Base-by-base conservation (phyloP, 2,113 vertebrate species). In the Globicephala melas region DNA sequence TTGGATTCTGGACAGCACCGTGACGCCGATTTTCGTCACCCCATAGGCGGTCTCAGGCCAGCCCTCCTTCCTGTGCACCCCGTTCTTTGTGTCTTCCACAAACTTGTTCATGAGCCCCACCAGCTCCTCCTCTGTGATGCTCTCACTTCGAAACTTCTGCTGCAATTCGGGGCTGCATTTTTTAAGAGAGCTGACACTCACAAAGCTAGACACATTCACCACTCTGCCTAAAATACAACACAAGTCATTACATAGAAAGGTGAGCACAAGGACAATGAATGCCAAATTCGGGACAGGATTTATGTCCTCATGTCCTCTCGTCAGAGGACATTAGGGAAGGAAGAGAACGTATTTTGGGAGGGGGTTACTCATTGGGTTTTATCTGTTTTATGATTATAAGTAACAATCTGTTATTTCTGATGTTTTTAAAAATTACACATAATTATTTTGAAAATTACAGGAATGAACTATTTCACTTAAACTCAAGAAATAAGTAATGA, bases 91-190 rank as follows among this genome's bases (percentile, higher is more conserved):
- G 1, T 99, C 98, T 58, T 99, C 98, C 9, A 99, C 98, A 2
- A 99, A 99, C 8, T 98, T 98, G 93, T 98, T 97, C 99, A 99
- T 99, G 95, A 99, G 98, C 1, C 95, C 97, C 94, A 98, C 98
- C 97, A 99, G 97, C 97, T 99, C 99, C 0, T 99, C 99, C 97
- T 99, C 99, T 0, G 99, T 99, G 98, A 99, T 99, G 23, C 98
- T 97, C n/a, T 99, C 62, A 0, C 99, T 99, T 85, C 98, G 98
- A 96, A 99, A 99, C 89, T 98, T 98, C 83, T 99, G 93, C 98
- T 99, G 99, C 5, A 99, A 99, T 2, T 98, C 98, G 0, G 79
- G 94, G 97, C 99, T 99, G 98, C 99, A 99, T 2, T 38, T 5
- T 53, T 79, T 91, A 82, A 99, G 96, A 13, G 99, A 96, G 0